Conservation (phyloP, 1,140 invertebrate genomes). For the Plodia interpunctella region DNA sequence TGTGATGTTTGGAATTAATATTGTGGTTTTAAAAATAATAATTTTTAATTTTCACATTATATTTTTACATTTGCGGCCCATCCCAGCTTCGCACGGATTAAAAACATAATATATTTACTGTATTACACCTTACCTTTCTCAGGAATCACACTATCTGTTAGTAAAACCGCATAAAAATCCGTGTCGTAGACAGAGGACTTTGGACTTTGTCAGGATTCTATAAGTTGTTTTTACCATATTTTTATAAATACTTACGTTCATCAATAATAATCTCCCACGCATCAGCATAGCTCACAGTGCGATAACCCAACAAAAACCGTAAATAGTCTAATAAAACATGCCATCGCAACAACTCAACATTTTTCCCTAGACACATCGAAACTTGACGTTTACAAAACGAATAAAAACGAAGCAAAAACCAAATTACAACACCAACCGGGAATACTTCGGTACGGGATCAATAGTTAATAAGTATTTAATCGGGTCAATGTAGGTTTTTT, state of each 20-base stretch:
- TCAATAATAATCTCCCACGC: not conserved
- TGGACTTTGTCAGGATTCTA: no score
- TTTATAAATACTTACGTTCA: not conserved
- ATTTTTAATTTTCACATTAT: no score
- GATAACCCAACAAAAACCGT: constrained; percentile 1
- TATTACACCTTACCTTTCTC: no score
- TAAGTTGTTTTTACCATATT: no score
- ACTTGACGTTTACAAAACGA: constrained; percentile 8
- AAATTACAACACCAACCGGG: constrained; percentile 11
- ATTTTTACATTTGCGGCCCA: no score
- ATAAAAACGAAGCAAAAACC: constrained; percentile 10
- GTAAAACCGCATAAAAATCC: no score
- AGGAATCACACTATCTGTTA: no score
- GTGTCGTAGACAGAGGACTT: no score
- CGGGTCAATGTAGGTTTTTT: constrained; percentile 15
- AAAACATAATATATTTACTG: no score
- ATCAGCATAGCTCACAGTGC: not conserved
- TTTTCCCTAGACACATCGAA: constrained; percentile 14
- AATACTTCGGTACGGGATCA: constrained; percentile 16
- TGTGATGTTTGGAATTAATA: no score
- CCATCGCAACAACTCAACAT: constrained; percentile 3
- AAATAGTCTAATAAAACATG: constrained; percentile 4
- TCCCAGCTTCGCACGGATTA: no score
- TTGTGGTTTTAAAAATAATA: no score
- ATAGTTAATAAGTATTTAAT: constrained; percentile 20